Conservation (phyloP, 2,113 vertebrate genomes). For the Geococcyx californianus region DNA sequence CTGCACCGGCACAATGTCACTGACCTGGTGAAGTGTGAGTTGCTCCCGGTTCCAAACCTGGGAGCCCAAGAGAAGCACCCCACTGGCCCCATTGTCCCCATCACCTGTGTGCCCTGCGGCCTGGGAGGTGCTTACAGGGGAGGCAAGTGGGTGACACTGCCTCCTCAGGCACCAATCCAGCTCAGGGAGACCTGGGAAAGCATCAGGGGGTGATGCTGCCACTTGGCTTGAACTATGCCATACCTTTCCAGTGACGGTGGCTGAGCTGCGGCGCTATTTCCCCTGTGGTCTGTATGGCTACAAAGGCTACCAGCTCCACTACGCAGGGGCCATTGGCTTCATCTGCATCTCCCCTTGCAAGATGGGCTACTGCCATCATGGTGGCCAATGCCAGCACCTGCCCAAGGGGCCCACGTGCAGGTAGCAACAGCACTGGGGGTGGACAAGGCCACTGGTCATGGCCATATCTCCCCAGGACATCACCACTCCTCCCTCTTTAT, state of each 20-base stretch:
- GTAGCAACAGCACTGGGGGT: background rate
- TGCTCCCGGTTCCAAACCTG: fast-evolving
- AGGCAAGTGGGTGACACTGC: fast-evolving
- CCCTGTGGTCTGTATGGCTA: background rate
- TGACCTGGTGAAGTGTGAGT: conserved; percentile 51
- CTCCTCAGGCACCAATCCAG: background rate
- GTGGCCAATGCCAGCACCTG: conserved; percentile 9
- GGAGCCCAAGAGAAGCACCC: fast-evolving
- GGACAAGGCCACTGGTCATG: fast-evolving
- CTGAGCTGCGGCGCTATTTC: conserved; percentile 33
- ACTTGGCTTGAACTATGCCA: fast-evolving
- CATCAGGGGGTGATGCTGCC: background rate
- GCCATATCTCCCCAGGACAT: fast-evolving
- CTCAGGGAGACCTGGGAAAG: background rate
- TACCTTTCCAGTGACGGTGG: conserved; percentile 21
- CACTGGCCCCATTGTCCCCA: background rate
- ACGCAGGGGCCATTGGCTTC: fast-evolving
- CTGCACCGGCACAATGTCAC: conserved; percentile 32
- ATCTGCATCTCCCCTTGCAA: conserved; percentile 50
- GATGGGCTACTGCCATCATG: conserved; percentile 27
- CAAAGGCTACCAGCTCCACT: conserved; percentile 36
- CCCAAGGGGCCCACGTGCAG: conserved; percentile 19
- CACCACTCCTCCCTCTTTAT: background rate
- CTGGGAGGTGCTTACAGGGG: fast-evolving
- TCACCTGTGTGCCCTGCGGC: fast-evolving